These are phyloP conservation scores for Anseranas semipalmata DNA, from an alignment of 2,113 vertebrate genomes.

Conservation along the genomic window DNA sequence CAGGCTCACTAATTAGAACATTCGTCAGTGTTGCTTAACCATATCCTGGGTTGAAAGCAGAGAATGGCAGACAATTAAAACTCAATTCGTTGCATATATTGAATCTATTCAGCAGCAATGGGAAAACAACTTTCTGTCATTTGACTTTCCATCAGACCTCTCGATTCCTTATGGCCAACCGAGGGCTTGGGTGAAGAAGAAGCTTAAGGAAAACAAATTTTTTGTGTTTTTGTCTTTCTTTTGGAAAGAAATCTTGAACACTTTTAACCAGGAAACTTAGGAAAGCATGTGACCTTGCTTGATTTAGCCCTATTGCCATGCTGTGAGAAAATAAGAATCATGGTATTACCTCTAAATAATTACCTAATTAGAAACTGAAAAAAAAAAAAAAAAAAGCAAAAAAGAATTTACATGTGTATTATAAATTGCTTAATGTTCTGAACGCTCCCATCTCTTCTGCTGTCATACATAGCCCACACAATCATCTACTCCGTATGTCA, in stretches of 20 bases:
- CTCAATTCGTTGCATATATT: not conserved
- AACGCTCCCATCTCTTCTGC: not conserved
- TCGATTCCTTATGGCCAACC: not conserved
- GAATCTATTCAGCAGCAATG: fast-evolving
- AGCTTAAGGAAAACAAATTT: not conserved
- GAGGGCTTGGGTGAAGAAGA: not conserved
- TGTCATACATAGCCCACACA: not conserved
- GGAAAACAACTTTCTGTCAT: not conserved
- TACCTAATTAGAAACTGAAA: not conserved
- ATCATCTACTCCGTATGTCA: not conserved
- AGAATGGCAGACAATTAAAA: conserved; percentile 15
- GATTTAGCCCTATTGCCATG: not conserved
- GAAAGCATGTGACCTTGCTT: not conserved
- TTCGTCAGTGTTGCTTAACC: not conserved
- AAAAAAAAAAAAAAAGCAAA: not conserved
- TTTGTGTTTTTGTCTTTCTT: too few relatives aligned
- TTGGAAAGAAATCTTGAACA: not conserved
- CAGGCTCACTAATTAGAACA: conserved; percentile 4
- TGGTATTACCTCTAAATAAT: not conserved
- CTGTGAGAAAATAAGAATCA: not conserved
- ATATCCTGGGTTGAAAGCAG: not conserved
- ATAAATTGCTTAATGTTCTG: not conserved
- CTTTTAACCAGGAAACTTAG: not conserved
- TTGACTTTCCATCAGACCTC: not conserved
- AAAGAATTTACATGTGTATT: not conserved